phyloP scores from a whole-genome alignment of 2,888 invertebrate species.

The Macrosoma leucophasiata region DNA sequence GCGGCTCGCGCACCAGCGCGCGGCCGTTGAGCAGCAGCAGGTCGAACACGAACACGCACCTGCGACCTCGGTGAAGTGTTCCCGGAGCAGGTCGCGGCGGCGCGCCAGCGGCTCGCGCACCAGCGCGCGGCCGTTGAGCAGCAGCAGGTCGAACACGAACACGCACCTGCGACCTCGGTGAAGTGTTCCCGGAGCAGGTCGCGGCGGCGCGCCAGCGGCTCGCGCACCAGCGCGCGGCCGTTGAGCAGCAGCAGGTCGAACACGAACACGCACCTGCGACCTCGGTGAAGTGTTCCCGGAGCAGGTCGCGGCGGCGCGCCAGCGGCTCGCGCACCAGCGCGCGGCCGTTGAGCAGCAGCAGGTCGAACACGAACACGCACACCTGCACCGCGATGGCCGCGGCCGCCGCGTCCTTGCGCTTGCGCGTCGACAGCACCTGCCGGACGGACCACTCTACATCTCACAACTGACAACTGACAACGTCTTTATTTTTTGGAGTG shows the following conservation, averaged over 20 bases:
- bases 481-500: too few species aligned
- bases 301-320: constrained; percentile 80
- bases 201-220: constrained; percentile 86
- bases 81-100: constrained; percentile 82
- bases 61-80: constrained; percentile 81
- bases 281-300: constrained; percentile 82
- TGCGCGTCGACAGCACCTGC: constrained; percentile 91
- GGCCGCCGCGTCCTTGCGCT: constrained; percentile 85
- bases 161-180: constrained; percentile 76
- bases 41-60: constrained; percentile 98
- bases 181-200: constrained; percentile 82
- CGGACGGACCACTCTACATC: constrained; percentile 21
- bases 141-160: constrained; percentile 97
- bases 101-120: constrained; percentile 85
- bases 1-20: constrained; percentile 86
- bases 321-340: constrained; percentile 89
- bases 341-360: constrained; percentile 92
- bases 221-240: constrained; percentile 86
- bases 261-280: constrained; percentile 77
- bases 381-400: constrained; percentile 82
- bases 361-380: constrained; percentile 97
- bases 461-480: too few species aligned
- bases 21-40: constrained; percentile 93
- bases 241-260: constrained; percentile 97
- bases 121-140: constrained; percentile 76